Percentiles rank a stretch among this genome's conserved stretches.
Evolutionary conservation across 2,113 vertebrate genomes (phyloP).

Genomic region (Crotalus horridus): DNA sequence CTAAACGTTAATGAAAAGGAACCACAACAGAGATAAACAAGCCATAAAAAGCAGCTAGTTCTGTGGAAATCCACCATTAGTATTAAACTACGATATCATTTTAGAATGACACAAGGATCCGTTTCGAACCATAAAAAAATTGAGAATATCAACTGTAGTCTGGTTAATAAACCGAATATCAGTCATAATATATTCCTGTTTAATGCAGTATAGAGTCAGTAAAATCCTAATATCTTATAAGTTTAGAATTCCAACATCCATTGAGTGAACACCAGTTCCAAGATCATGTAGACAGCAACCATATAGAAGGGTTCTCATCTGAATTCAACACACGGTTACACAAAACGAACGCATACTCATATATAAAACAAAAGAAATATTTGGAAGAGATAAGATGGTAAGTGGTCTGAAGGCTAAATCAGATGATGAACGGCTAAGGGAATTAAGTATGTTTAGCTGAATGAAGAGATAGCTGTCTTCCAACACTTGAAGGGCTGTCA

Average conservation of each 20-base stretch:
- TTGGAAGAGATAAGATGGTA: not conserved
- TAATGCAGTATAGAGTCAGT: not conserved
- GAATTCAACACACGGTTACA: not conserved
- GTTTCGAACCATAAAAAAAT: not conserved
- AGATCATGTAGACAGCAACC: not conserved
- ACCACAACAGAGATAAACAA: conserved; percentile 9
- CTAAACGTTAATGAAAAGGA: conserved; percentile 31
- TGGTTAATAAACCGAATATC: not conserved
- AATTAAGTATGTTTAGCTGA: not conserved
- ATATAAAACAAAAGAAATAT: not conserved
- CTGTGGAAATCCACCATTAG: not conserved
- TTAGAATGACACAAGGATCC: not conserved
- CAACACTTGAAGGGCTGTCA: too few species aligned
- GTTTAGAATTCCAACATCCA: not conserved
- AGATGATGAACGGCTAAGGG: not conserved
- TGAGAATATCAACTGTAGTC: not conserved
- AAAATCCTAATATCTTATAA: not conserved
- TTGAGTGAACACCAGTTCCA: not conserved
- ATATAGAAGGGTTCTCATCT: not conserved
- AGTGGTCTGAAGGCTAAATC: not conserved
- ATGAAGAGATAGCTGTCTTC: not conserved
- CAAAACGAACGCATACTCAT: not conserved
- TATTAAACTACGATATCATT: not conserved
- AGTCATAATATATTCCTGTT: not conserved
- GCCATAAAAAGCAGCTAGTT: conserved; percentile 28